Evolutionary conservation across 2,797 vertebrate genomes (phyloP), one percentile per base, ranked within the genome.

Genomic region (Aphelocoma californica): DNA sequence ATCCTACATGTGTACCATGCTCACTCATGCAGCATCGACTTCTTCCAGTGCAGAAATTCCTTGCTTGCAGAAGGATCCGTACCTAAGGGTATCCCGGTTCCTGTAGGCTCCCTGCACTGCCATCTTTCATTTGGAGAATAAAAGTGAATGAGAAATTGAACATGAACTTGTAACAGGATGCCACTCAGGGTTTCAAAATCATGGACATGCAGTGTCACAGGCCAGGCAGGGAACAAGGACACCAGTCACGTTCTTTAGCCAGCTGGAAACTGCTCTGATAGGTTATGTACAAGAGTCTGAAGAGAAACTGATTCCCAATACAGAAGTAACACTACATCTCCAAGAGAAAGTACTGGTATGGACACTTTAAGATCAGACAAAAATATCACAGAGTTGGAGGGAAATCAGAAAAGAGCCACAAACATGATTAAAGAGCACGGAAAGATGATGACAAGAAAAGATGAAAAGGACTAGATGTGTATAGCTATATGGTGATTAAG

Each of bases 401-500:
- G 18, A 92, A 88, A 82, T 88, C 88, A 85, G 60, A 82, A 78
- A 89, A 90, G 32, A 88, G 42, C 44, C 62, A 80, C 62, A 80
- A 86, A 40, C 28, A 9, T 65, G 64, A 93, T 74, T 90, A 92
- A 89, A 95, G 71, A 58, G 67, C 34, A 28, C 0, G 0, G 64
- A 38, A 84, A 70, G 48, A 60, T 9, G 45, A 66, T 67, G 70
- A 64, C 70, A 92, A 82, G 67, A 57, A 61, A 78, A 93, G 88
- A 94, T 95, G 57, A 96, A 88, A 93, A 94, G 86, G 60, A 54
- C 67, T 88, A 51, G 71, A 67, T 6, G 25, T 80, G 67, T 38
- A 10, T 40, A 90, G 78, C 67, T 95, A 19, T 86, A 69, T 23
- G 57, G 64, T 82, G 88, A 93, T 90, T 95, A 92, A 88, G 91